Base-by-base conservation (phyloP, 2,113 vertebrate genomes). In the Ivindomyrus marchei region DNA sequence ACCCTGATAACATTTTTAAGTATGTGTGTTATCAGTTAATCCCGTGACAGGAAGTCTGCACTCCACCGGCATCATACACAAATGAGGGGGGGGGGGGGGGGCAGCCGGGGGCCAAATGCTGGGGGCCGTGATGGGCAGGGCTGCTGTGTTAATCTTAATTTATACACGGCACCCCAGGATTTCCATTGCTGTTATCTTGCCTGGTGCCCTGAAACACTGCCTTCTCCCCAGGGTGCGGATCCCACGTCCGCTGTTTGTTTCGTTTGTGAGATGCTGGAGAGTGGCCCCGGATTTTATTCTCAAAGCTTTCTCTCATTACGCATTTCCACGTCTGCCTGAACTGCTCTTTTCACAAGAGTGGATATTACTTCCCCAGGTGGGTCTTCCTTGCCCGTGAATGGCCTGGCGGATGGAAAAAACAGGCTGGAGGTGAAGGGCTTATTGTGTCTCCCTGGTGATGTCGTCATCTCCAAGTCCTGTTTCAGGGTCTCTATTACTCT, bases 11-110 rank as follows among this genome's bases (percentile, higher is more conserved):
- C 91, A 92, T 95, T 94, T 94, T 91, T 91, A 89, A 92, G 94
- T 93, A 90, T 94, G 93, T 93, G 85, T 90, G 91, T 94, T 94
- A 95, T 96, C 95, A 91, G 94, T 94, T 94, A 94, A 95, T 95
- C 94, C 92, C 83, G 89, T 89, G 85, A 88, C 90, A 11, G 58
- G 92, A 91, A 89, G 83, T 53, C 46, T 62, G 56, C 27, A 80
- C 53, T 46, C 10, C 24, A 11, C 53, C 0, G 19, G 50, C 42
- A 50, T 6, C 27, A 91, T 91, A 92, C 93, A 92, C 83, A 39
- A 66, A 27, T 27, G 27, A 27, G 27, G 27, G 27, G 19, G 27
- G 27, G 27, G 74, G 50, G 58, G 46, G 7, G n/a, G 49, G 15
- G 85, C 47, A 4, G 88, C 19, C 17, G 50, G 45, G 24, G 88